phyloP scores from a whole-genome alignment of 2,113 vertebrate species.

The Syrmaticus mikado region DNA sequence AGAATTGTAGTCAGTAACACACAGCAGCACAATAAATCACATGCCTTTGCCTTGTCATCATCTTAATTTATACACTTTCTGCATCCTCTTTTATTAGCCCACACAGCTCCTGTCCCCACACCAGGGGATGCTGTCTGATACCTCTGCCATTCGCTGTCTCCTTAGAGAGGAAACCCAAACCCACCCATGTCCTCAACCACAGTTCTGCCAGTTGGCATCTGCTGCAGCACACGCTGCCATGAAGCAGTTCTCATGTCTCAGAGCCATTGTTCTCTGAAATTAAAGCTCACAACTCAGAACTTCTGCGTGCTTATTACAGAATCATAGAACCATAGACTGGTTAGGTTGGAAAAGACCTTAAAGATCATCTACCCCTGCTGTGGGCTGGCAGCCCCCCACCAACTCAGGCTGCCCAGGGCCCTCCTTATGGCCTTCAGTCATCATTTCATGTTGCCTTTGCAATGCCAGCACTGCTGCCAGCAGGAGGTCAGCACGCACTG shows the following conservation, averaged over 20 bases:
- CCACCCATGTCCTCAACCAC: neutral
- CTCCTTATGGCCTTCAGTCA: neutral
- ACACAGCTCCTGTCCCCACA: neutral
- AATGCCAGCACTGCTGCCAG: neutral
- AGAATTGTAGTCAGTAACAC: neutral
- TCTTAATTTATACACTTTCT: neutral
- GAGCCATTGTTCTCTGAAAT: slow-evolving; percentile 26
- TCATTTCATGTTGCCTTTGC: neutral
- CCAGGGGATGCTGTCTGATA: neutral
- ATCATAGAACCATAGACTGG: neutral
- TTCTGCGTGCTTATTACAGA: neutral
- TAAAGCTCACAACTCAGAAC: neutral
- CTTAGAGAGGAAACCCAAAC: neutral
- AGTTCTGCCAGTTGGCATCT: neutral
- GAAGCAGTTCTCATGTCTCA: neutral
- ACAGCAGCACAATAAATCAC: neutral
- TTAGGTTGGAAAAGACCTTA: neutral
- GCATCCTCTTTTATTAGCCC: neutral
- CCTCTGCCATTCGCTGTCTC: neutral
- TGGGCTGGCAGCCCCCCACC: neutral
- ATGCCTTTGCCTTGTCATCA: neutral
- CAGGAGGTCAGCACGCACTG: neutral
- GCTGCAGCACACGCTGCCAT: slow-evolving; percentile 10
- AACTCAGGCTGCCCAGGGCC: neutral
- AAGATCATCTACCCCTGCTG: neutral